Evolutionary conservation across 2,888 invertebrate genomes (phyloP).

Genomic region (Itoplectis maculator): DNA sequence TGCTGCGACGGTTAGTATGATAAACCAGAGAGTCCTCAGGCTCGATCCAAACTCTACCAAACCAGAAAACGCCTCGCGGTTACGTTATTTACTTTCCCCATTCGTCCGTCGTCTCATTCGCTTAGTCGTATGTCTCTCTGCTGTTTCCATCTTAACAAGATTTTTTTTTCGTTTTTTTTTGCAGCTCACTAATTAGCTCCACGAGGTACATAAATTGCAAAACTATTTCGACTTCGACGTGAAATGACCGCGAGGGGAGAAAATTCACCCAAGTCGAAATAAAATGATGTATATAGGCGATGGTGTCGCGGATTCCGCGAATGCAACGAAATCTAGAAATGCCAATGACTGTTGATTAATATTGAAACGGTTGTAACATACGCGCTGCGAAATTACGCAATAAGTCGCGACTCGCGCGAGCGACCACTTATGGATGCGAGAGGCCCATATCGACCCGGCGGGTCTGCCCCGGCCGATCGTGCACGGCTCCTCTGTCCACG

Average conservation of each 20-base stretch:
- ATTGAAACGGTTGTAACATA: conserved; percentile 62
- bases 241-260: conserved; percentile 9
- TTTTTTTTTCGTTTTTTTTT: not conserved
- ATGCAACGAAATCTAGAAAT: conserved; percentile 51
- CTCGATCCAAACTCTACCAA: conserved; percentile 7
- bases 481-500: not conserved
- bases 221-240: conserved; percentile 17
- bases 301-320: conserved; percentile 12
- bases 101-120: conserved; percentile 9
- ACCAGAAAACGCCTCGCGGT: conserved; percentile 11
- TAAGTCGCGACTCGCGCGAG: conserved; percentile 54
- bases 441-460: conserved; percentile 61
- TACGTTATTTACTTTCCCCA: conserved; percentile 21
- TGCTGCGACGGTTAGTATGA: conserved; percentile 19
- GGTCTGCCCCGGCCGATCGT: conserved; percentile 25
- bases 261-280: conserved; percentile 10
- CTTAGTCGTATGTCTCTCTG: not conserved
- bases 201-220: conserved; percentile 12
- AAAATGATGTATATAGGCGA: conserved; percentile 2
- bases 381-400: conserved; percentile 47
- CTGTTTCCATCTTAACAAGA: conserved; percentile 15
- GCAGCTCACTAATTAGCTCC: conserved; percentile 12
- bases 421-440: conserved; percentile 66
- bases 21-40: not conserved
- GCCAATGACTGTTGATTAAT: conserved; percentile 61